Base-by-base conservation (phyloP, 35 echinoderm and acorn worm genomes). In the Hemicentrotus pulcherrimus region DNA sequence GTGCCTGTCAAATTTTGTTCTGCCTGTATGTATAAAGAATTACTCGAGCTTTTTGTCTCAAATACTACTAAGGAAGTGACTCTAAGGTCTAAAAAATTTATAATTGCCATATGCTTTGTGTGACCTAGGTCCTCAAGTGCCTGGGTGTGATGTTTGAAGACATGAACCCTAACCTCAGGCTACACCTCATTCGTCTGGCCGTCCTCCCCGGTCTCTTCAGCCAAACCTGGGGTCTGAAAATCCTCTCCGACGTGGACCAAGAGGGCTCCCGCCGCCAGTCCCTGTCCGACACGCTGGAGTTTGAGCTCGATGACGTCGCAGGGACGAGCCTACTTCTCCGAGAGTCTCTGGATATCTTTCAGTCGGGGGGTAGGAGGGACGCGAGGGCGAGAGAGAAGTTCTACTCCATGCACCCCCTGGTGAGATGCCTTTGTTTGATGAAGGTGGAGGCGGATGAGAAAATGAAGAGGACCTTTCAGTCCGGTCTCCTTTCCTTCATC, bases 161-260 rank as follows among this genome's bases (percentile, higher is more conserved):
- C 47, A 86, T 96, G 86, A 86, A 86, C 47, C 94, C n/a, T 9
- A 22, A 60, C 9, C 96, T 96, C 22, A 48, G 95, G 31, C 94
- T 86, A 16, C 46, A 58, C 46, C 94, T 96, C 19, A 46, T 96
- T 14, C 86, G 61, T 61, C 47, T 96, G 35, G 94, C 96, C 9
- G 88, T 96, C 87, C 88, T 96, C 10, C 96, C 96, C 9, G 86
- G 94, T 18, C 94, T 94, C 88, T 96, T 96, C 59, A 94, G 94
- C 55, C 31, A 86, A 33, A 41, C 70, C 2, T 88, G 94, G 94
- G 96, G 94, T 18, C 60, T 88, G 13, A 88, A 24, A 7, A 91
- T 96, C 47, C 52, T 96, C 5, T 94, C 91, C 3, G 91, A 93
- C 91, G 32, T 90, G 32, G 88, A 90, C 32, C 32, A 47, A 18